These are phyloP conservation scores for Acridotheres tristis DNA, from an alignment of 2,797 vertebrate species.

Conservation along the genomic window DNA sequence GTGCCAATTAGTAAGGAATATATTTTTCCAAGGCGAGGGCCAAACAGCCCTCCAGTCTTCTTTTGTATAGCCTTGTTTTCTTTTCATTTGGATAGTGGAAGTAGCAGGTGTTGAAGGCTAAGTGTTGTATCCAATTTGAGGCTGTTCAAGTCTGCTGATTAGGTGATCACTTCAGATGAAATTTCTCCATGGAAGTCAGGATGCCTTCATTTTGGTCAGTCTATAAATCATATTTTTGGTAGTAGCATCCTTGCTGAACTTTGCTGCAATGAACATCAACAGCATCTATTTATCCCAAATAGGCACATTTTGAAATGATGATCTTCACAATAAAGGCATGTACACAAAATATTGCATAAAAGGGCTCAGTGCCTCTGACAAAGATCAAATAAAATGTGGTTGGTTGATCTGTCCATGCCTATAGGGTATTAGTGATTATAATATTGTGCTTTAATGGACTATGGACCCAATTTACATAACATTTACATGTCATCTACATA, in stretches of 20 bases:
- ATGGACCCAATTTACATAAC: slow-evolving; percentile 54
- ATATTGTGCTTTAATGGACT: slow-evolving; percentile 54
- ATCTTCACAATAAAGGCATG: slow-evolving; percentile 37
- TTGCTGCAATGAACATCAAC: neutral
- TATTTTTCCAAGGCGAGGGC: slow-evolving; percentile 25
- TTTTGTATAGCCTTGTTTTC: slow-evolving; percentile 7
- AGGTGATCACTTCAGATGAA: neutral
- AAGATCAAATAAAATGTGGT: slow-evolving; percentile 63
- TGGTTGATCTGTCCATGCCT: slow-evolving; percentile 51
- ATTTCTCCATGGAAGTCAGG: slow-evolving; percentile 11
- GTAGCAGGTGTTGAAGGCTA: slow-evolving; percentile 18
- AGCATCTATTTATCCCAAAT: neutral
- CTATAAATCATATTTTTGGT: neutral
- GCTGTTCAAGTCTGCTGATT: slow-evolving; percentile 1
- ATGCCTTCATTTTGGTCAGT: neutral
- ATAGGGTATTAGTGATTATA: slow-evolving; percentile 68
- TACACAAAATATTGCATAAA: slow-evolving; percentile 34
- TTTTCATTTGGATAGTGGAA: slow-evolving; percentile 34
- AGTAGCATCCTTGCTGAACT: neutral
- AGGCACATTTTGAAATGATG: neutral
- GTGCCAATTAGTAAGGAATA: slow-evolving; percentile 51
- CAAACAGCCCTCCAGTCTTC: slow-evolving; percentile 41
- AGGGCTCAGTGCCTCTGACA: slow-evolving; percentile 33
- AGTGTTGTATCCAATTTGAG: neutral
- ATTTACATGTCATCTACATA: slow-evolving; percentile 48